Evolutionary conservation across 2,797 vertebrate genomes (phyloP), one percentile per base, ranked within the genome.

Genomic region (Crenichthys baileyi): DNA sequence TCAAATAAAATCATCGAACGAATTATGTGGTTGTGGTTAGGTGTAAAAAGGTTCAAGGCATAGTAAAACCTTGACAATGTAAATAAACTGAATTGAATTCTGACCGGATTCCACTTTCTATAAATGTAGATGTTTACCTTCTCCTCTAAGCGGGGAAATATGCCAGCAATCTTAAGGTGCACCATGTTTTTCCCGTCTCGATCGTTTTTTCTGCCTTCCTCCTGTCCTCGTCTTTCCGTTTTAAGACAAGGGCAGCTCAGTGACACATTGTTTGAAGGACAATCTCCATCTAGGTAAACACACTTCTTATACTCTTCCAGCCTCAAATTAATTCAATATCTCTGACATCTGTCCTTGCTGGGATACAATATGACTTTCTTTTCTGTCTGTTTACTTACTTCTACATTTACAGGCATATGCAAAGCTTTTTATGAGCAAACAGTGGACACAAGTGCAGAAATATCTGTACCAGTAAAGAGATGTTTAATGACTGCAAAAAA

Each of bases 321-420:
- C 86, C 82, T 86, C 58, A 81, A 88, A 92, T 92, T 90, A 91
- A 92, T 92, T 93, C 89, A 90, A 90, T 90, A 90, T 85, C 74
- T 85, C 76, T 77, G 78, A 79, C 63, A 84, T 86, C 90, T 41
- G 89, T 92, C 91, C 92, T 94, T 94, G 89, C 51, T 53, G 53
- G 74, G 85, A 86, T 74, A 78, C 53, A 67, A 63, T 79, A 83
- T 76, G 80, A 89, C 79, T 86, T 89, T 88, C 73, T 89, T 85
- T 85, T 83, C 68, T 15, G 26, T 65, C 68, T 86, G 79, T 91
- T 90, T 84, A 83, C 72, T 70, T 68, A 31, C 77, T 82, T 79
- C 29, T 41, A 56, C 20, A 36, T 85, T 71, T 61, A 56, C 15
- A 73, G 58, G 63, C 61, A 55, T 31, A 29, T 12, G 61, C 11